These are phyloP conservation scores for Lagenorhynchus albirostris DNA, from an alignment of 2,113 vertebrate genomes.

Conservation along the genomic window DNA sequence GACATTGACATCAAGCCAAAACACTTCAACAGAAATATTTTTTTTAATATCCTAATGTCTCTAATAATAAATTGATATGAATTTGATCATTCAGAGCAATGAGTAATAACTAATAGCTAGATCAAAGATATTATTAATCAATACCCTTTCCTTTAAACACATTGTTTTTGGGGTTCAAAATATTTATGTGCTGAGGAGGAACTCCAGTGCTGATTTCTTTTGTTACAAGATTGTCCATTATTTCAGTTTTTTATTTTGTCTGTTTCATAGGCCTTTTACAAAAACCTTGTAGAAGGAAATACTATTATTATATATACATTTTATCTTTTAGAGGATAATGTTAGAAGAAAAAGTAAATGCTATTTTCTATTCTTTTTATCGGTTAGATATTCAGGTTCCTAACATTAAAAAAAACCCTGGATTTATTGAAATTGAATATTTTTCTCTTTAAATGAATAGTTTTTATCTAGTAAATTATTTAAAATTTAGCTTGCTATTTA, in stretches of 20 bases:
- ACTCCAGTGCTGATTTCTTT: neutral
- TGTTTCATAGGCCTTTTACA: neutral
- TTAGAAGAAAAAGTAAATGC: neutral
- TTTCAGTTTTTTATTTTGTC: neutral
- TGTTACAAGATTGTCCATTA: neutral
- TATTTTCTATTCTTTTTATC: neutral
- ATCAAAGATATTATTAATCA: neutral
- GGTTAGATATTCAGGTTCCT: neutral
- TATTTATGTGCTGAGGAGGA: neutral
- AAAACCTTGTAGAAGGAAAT: neutral
- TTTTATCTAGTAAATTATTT: neutral
- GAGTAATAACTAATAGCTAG: neutral
- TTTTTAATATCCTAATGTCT: neutral
- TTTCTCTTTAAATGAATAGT: neutral
- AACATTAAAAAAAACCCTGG: neutral
- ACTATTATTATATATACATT: neutral
- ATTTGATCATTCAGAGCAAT: neutral
- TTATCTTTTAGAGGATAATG: neutral
- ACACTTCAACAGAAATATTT: neutral
- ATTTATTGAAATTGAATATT: neutral
- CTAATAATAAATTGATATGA: neutral
- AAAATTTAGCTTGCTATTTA: neutral
- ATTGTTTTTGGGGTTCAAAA: neutral
- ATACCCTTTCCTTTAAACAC: neutral
- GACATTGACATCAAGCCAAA: neutral